Evolutionary conservation across 2,113 vertebrate species (phyloP).

Genomic region (Pogonocichla stellata): DNA sequence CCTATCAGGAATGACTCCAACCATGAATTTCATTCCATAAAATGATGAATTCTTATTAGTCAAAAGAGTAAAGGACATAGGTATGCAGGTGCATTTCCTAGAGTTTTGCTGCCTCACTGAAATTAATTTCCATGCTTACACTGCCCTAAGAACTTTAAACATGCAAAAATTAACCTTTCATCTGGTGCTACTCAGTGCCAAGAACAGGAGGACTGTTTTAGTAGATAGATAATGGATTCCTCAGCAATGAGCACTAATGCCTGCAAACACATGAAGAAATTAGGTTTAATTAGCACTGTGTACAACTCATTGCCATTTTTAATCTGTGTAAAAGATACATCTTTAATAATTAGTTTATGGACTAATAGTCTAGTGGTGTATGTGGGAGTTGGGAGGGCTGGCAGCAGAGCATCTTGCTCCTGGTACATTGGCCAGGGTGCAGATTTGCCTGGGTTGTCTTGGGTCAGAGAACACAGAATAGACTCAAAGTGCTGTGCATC

Average conservation of each 20-base stretch:
- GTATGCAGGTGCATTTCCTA: not conserved
- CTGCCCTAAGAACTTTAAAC: not conserved
- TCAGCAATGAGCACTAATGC: not conserved
- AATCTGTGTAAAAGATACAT: not conserved
- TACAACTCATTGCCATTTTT: not conserved
- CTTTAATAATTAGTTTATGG: not conserved
- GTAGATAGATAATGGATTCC: slow-evolving; percentile 1
- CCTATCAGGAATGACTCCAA: not conserved
- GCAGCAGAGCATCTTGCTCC: not conserved
- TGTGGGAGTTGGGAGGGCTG: not conserved
- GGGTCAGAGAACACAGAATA: not conserved
- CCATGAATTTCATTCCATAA: not conserved
- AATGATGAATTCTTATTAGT: not conserved
- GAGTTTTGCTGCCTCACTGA: not conserved
- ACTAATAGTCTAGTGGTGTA: not conserved
- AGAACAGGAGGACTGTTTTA: not conserved
- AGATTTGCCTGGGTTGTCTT: accelerated
- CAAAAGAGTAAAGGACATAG: not conserved
- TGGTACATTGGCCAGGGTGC: accelerated
- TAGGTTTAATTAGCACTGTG: not conserved
- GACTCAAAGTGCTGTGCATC: not conserved
- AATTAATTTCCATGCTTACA: not conserved
- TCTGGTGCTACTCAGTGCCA: not conserved
- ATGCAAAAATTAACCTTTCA: slow-evolving; percentile 34
- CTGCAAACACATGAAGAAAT: not conserved